Base-by-base conservation (phyloP, 1,140 invertebrate species). In the Drosophila auraria region DNA sequence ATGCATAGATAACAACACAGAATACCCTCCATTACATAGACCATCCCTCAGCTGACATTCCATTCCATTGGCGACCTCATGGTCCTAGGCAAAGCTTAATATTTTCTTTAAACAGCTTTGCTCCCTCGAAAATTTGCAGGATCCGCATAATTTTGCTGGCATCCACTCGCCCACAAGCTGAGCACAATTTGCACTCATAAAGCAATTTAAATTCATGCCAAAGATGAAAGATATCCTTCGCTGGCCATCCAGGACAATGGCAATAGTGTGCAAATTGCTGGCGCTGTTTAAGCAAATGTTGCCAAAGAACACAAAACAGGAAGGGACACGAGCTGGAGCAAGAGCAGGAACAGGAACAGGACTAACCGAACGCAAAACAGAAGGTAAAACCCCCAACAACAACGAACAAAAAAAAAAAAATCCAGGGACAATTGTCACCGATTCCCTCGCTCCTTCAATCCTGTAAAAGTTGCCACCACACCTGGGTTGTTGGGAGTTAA, bases 261-360 rank as follows among this genome's bases (percentile, higher is more conserved):
- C 83, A 83, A 87, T 89, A 78, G 84, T 84, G 84, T 84, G 84
- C 86, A 87, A 87, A 87, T 87, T 89, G 84, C 73, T 84, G 81
- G 45, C 78, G 70, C 81, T 89, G 84, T 90, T 87, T 89, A 87
- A 89, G 84, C 73, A 87, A 87, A 89, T 89, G 78, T 81, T 84
- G 73, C 63, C 56, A 68, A 69, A 70, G 70, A 75, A 68, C 70
- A 68, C 77, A 69, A 11, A 40, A 58, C 33, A 47, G 59, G 50
- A 80, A 38, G 63, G 62, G 66, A 30, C 27, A 30, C 27, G 27
- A 5, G 27, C 27, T 6, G 27, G 27, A 30, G 27, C 27, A 70
- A 54, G 66, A 58, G 44, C 23, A 11, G 54, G 33, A 56, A 11
- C 36, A 38, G 53, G 53, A 57, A 56, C 20, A 56, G 66, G 45